Conservation (phyloP, 2,113 vertebrate species). For the Sylvicapra grimmia region DNA sequence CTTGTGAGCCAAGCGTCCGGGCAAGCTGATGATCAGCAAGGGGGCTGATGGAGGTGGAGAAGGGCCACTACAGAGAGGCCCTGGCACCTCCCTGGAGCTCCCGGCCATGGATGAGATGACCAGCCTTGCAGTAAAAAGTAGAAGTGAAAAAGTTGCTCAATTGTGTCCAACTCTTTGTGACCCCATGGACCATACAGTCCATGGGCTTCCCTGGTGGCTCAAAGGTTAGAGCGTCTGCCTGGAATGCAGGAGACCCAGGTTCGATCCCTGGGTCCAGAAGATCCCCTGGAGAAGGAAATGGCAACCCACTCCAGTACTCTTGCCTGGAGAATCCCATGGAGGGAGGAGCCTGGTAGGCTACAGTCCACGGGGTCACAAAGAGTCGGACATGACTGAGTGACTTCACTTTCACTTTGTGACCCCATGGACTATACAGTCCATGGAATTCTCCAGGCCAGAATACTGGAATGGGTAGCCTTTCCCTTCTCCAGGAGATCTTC, state of each 20-base stretch:
- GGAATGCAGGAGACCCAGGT: too few species aligned
- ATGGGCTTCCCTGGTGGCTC: neutral
- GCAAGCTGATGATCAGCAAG: neutral
- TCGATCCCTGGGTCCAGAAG: too few species aligned
- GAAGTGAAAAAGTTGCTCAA: neutral
- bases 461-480: neutral
- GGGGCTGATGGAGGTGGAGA: neutral
- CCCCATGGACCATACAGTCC: neutral
- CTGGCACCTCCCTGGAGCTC: neutral
- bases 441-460: neutral
- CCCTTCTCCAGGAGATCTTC: neutral
- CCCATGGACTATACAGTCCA: neutral
- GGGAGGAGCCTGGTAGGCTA: too few species aligned
- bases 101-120: too few species aligned
- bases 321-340: too few species aligned
- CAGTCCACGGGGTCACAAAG: too few species aligned
- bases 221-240: too few species aligned
- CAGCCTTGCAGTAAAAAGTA: fast-evolving
- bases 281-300: too few species aligned
- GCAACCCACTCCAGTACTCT: too few species aligned
- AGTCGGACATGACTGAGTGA: too few species aligned
- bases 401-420: too few species aligned
- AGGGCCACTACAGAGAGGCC: fast-evolving
- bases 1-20: neutral
- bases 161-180: neutral